Evolutionary conservation across 2,797 vertebrate genomes (phyloP).

Genomic region (Tragopan temminckii): DNA sequence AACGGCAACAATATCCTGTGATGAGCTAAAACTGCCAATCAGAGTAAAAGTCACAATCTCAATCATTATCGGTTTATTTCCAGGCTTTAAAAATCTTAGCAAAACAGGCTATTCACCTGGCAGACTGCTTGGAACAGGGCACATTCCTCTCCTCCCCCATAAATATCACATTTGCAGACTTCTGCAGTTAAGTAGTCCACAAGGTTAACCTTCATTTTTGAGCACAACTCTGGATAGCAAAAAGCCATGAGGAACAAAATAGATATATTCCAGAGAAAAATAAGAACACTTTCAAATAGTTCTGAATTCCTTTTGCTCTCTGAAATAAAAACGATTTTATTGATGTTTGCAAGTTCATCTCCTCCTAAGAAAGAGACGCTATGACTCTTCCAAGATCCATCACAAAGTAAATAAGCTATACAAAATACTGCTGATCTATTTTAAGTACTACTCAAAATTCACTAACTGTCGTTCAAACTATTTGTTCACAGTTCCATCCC

Average conservation of each 20-base stretch:
- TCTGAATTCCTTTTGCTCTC: background rate
- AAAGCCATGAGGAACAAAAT: background rate
- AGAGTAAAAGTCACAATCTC: background rate
- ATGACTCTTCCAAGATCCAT: background rate
- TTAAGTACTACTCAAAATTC: background rate
- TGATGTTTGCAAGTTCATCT: background rate
- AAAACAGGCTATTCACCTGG: background rate
- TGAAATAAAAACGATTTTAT: background rate
- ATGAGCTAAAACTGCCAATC: background rate
- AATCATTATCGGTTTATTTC: background rate
- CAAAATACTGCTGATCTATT: background rate
- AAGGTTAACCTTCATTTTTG: background rate
- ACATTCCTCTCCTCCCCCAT: background rate
- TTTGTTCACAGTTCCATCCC: background rate
- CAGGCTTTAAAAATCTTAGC: background rate
- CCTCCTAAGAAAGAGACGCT: background rate
- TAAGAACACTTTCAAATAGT: background rate
- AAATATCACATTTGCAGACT: background rate
- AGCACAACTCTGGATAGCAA: background rate
- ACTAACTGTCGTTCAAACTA: background rate
- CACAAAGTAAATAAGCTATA: background rate
- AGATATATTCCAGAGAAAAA: background rate
- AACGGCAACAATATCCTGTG: background rate
- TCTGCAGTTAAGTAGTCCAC: background rate
- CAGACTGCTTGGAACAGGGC: background rate